phyloP scores from a whole-genome alignment of 2,888 invertebrate genomes.

The Archips xylosteana region DNA sequence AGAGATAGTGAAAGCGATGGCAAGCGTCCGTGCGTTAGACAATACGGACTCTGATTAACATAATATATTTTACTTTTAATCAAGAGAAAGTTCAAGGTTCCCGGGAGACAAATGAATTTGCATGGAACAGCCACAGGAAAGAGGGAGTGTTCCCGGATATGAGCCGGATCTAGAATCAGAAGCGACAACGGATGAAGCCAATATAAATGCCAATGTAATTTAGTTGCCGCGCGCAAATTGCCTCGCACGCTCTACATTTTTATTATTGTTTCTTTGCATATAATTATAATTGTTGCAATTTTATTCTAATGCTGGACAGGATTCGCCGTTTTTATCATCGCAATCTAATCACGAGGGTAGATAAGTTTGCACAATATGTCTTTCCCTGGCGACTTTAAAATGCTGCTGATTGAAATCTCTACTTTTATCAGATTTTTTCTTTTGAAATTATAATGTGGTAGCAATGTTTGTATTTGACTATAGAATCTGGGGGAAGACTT shows the following conservation, averaged over 20 bases:
- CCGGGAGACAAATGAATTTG: too few relatives aligned
- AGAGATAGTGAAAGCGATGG: too few relatives aligned
- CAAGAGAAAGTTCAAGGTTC: too few relatives aligned
- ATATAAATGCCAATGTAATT: slow-evolving; percentile 7
- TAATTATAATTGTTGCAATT: slow-evolving; percentile 22
- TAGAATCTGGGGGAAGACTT: not conserved
- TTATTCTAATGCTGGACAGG: slow-evolving; percentile 22
- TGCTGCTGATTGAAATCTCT: slow-evolving; percentile 17
- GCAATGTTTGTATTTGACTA: slow-evolving; percentile 1
- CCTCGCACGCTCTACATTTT: slow-evolving; percentile 12
- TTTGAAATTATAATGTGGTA: slow-evolving; percentile 1
- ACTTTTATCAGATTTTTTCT: slow-evolving; percentile 3
- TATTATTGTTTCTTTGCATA: slow-evolving; percentile 23
- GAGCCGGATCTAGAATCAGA: slow-evolving; percentile 14
- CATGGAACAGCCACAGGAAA: not conserved
- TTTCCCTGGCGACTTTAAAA: slow-evolving; percentile 21
- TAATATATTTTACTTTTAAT: too few relatives aligned
- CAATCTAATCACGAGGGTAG: slow-evolving; percentile 25
- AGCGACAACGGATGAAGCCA: slow-evolving; percentile 22
- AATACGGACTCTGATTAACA: too few relatives aligned
- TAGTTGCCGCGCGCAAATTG: not conserved
- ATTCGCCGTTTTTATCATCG: slow-evolving; percentile 18
- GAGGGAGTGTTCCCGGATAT: slow-evolving; percentile 21
- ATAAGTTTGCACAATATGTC: slow-evolving; percentile 22
- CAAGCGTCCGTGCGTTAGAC: too few relatives aligned